Base-by-base conservation (phyloP, 2,797 vertebrate species). In the Hippopotamyrus pictus region DNA sequence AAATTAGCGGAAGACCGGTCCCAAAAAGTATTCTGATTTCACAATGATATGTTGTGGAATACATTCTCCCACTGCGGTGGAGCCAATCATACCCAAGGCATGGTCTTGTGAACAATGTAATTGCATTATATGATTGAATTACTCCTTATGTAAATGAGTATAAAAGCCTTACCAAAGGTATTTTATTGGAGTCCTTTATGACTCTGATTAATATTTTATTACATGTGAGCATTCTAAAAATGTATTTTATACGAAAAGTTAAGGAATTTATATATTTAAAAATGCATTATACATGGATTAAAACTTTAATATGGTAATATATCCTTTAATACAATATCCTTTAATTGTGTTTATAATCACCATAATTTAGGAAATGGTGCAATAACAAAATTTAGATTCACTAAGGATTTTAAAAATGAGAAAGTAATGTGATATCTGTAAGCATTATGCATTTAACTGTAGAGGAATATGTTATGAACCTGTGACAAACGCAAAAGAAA, bases 81-180 rank as follows among this genome's bases (percentile, higher is more conserved):
- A 91, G 92, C 90, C 91, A 94, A 92, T 94, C 92, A 94, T 93
- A 94, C 91, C 92, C 92, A 69, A 88, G 93, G 92, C 92, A 94
- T 94, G 93, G 92, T 93, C 90, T 92, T 93, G 90, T 93, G 93
- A 95, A 93, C 93, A 94, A 93, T 93, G 93, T 92, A 94, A 94
- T 95, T 95, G 93, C 93, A 94, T 93, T 94, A 93, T 93, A 92
- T 94, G 93, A 93, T 92, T 91, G 93, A 93, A 93, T 96, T 93
- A 95, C 94, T 94, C 92, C 92, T 94, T 95, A 94, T 94, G 94
- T 90, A 94, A 95, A 96, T 95, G 65, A 93, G 91, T 93, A 91
- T 91, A 91, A 92, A 93, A 90, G 91, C 92, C 57, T 65, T 93
- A 92, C 87, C 84, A 91, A 91, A 92, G 90, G 92, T 92, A 93